Base-by-base conservation (phyloP, 2,797 vertebrate species). In the Choloepus didactylus region DNA sequence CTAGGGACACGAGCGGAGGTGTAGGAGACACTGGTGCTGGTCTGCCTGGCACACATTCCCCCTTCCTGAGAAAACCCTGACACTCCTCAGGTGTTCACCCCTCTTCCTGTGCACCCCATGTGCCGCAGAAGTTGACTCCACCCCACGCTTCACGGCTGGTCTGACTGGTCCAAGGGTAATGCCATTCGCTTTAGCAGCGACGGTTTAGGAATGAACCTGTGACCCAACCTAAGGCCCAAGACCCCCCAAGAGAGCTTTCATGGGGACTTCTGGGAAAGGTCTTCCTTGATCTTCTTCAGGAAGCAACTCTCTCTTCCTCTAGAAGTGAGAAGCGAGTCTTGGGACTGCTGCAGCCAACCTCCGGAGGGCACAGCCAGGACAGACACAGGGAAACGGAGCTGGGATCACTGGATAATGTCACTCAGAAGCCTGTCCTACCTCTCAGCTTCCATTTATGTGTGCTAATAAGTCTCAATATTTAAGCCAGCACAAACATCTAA, bases 381-480 rank as follows among this genome's bases (percentile, higher is more conserved):
- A 27, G 29, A 38, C 60, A 66, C 4, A 10, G 0, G 59, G 9
- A 70, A 69, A 59, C 1, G 46, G 46, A 87, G 29, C 38, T 66
- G 35, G n/a, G 44, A 54, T 8, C 23, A 41, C 27, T 3, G 56
- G 9, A 49, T 44, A 44, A 79, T 0, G 3, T 14, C 51, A 62
- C 0, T 1, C 0, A 2, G n/a, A 54, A 35, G 35, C 31, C 60
- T 4, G 3, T 9, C 41, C 62, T 11, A 29, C 12, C 46, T 67
- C 70, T 49, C 59, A 18, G 38, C 16, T 18, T 41, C 41, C 41
- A 21, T 41, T 49, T 54, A 66, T 3, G 2, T 72, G 60, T 46
- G 31, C 56, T 44, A 46, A 54, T 46, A 87, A 70, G 72, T 38
- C 10, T 73, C 41, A 12, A 29, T 49, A 76, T n/a, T 27, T 62